These are phyloP conservation scores for Pterobdella sp. DNA, from an alignment of 2,888 invertebrate species.

Conservation along the genomic window DNA sequence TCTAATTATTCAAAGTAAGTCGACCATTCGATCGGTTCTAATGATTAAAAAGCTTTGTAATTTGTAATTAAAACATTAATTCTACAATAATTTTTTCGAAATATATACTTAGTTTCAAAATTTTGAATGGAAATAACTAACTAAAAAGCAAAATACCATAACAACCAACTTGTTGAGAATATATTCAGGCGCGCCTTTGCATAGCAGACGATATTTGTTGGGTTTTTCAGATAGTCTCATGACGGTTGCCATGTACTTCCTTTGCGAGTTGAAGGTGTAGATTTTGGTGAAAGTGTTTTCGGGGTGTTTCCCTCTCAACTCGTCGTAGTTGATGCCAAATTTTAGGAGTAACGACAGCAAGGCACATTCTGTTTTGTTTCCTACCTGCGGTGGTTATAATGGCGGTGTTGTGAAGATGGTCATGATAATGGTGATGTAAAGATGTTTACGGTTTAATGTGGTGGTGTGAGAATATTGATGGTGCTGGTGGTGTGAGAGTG, in stretches of 20 bases:
- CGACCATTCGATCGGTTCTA: too few species aligned
- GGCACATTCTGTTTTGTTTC: constrained; percentile 98
- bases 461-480: background rate
- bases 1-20: too few species aligned
- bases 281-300: constrained; percentile 75
- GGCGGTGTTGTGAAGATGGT: constrained; percentile 41
- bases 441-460: background rate
- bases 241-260: constrained; percentile 98
- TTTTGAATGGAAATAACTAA: too few species aligned
- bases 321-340: constrained; percentile 80
- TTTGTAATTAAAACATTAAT: too few species aligned
- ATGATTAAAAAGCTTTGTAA: too few species aligned
- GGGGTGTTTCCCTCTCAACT: constrained; percentile 58
- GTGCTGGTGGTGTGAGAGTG: constrained; percentile 13
- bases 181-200: constrained; percentile 94
- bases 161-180: background rate
- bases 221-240: constrained; percentile 65
- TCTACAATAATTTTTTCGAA: too few species aligned
- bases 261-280: constrained; percentile 92
- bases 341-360: constrained; percentile 85
- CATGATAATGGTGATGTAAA: constrained; percentile 32
- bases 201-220: constrained; percentile 81
- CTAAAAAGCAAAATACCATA: too few species aligned
- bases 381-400: constrained; percentile 71
- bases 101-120: too few species aligned